Evolutionary conservation across 2,888 invertebrate genomes (phyloP).

Genomic region (Druceiella hillmani): DNA sequence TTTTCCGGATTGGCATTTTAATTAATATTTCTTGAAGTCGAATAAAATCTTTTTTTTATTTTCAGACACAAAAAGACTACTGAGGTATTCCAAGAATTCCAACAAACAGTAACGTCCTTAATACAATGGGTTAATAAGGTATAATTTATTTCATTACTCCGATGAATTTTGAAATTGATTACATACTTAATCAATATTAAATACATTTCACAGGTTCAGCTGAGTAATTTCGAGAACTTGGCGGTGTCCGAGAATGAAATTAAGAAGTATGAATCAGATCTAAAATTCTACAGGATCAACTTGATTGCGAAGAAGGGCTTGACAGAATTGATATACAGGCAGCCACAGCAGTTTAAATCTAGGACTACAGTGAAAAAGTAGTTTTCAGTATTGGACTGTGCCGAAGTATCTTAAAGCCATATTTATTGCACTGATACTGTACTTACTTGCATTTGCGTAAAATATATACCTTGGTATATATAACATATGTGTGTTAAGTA

Average conservation of each 20-base stretch:
- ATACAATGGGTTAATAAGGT: constrained; percentile 1
- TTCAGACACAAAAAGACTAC: constrained; percentile 40
- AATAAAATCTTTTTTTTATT: constrained; percentile 13
- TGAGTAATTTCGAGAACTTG: constrained; percentile 41
- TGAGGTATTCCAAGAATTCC: constrained; percentile 40
- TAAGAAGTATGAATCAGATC: constrained; percentile 31
- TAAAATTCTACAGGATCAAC: constrained; percentile 38
- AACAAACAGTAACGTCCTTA: constrained; percentile 31
- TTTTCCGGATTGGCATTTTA: no score
- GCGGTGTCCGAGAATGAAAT: constrained; percentile 40
- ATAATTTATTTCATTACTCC: no score
- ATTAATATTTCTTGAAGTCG: no score
- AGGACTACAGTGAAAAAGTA: no score
- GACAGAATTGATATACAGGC: constrained; percentile 35
- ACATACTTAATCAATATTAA: no score
- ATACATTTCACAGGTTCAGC: constrained; percentile 32
- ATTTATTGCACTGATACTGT: no score
- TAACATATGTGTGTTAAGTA: no score
- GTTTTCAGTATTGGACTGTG: no score
- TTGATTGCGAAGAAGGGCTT: constrained; percentile 38
- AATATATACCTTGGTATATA: no score
- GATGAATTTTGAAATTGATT: no score
- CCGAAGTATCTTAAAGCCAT: no score
- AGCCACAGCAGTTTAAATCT: constrained; percentile 9
- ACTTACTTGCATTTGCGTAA: no score